Conservation (phyloP, 2,797 vertebrate species). For the Myotis pilosus region DNA sequence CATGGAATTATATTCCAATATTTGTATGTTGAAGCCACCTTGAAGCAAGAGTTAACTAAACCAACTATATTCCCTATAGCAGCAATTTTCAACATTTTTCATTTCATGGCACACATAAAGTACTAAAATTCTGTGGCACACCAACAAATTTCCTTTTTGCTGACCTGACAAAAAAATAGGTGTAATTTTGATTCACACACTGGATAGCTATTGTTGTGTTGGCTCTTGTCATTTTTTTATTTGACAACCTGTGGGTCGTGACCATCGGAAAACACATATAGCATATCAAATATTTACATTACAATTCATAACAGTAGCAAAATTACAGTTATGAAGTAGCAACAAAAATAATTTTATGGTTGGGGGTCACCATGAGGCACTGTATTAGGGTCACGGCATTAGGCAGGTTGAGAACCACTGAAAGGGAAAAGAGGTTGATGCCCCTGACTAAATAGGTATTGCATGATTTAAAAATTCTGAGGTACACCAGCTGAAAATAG, state of each 20-base stretch:
- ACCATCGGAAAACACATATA: no score
- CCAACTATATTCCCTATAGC: no score
- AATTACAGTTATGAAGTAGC: no score
- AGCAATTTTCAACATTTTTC: background rate
- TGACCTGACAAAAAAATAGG: background rate
- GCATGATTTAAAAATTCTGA: no score
- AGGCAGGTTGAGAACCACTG: no score
- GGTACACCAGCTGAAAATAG: background rate
- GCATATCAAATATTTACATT: no score
- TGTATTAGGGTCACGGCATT: no score
- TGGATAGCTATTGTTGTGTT: background rate
- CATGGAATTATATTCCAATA: background rate
- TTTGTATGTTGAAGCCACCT: background rate
- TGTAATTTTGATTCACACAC: background rate
- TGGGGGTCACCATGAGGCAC: no score
- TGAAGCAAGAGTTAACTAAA: background rate
- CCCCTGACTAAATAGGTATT: background rate
- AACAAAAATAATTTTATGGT: no score
- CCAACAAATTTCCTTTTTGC: background rate
- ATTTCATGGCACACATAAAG: background rate
- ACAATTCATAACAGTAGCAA: no score
- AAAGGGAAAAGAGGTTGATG: background rate
- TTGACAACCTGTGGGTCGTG: no score
- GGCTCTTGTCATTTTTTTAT: background rate
- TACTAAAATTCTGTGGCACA: background rate